A percentile compares a stretch with the other conserved stretches of the same genome.
These are phyloP conservation scores for Gallinago solitaria DNA, from an alignment of 2,797 vertebrate genomes.

Conservation along the genomic window DNA sequence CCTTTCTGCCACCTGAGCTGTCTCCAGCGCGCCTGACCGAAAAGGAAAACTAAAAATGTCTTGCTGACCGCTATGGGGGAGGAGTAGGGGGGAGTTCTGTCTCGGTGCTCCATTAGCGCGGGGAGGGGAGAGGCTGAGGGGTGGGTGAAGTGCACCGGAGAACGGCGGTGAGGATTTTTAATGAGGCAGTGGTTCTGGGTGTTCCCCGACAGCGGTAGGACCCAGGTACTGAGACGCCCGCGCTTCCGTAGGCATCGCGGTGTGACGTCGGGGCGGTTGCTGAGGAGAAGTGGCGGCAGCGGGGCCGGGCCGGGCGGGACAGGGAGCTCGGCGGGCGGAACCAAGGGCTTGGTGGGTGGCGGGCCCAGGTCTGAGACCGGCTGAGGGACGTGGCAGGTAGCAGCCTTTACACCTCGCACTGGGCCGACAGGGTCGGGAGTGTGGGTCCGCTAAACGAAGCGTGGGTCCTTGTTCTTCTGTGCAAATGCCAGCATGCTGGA, in stretches of 20 bases:
- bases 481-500: background rate
- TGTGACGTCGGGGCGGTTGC: fast-evolving
- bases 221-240: fast-evolving
- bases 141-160: fast-evolving
- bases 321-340: background rate
- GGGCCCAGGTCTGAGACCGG: background rate
- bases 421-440: too few species aligned
- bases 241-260: fast-evolving
- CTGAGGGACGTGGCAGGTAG: background rate
- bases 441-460: background rate
- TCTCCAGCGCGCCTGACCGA: fast-evolving
- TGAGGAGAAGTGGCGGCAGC: fast-evolving
- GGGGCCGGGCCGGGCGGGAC: fast-evolving
- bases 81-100: fast-evolving
- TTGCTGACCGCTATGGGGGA: fast-evolving
- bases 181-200: fast-evolving
- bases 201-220: fast-evolving
- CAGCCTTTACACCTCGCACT: background rate
- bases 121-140: fast-evolving
- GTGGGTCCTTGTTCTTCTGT: too few species aligned
- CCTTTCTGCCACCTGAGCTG: background rate
- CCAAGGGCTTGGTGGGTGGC: too few species aligned
- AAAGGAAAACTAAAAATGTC: fast-evolving
- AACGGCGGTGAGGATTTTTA: fast-evolving
- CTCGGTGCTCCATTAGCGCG: fast-evolving